phyloP scores from a whole-genome alignment of 2,888 invertebrate species.

The Dolichomitus sp. region DNA sequence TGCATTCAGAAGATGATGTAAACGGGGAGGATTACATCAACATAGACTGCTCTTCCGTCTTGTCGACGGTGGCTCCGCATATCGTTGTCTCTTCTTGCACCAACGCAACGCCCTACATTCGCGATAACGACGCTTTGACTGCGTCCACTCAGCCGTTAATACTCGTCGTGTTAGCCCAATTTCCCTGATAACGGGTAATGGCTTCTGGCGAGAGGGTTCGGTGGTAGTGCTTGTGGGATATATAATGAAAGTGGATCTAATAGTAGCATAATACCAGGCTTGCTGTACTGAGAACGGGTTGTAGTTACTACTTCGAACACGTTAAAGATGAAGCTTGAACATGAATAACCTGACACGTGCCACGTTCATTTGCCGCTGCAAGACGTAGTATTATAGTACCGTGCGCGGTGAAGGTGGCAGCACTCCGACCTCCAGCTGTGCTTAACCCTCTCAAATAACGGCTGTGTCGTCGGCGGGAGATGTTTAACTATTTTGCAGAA shows the following conservation, averaged over 20 bases:
- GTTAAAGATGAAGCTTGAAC: constrained; percentile 19
- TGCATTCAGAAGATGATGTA: neutral
- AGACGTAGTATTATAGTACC: constrained; percentile 43
- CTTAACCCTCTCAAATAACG: constrained; percentile 69
- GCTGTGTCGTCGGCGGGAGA: constrained; percentile 65
- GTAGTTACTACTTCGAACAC: constrained; percentile 35
- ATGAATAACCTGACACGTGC: constrained; percentile 31
- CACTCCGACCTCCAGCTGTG: constrained; percentile 31
- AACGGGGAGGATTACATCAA: neutral
- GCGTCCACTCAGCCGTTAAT: constrained; percentile 65
- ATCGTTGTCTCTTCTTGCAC: neutral
- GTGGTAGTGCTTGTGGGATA: constrained; percentile 29
- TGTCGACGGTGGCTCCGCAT: constrained; percentile 4
- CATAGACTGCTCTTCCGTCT: neutral
- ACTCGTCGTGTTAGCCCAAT: constrained; percentile 70
- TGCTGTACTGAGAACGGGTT: constrained; percentile 34
- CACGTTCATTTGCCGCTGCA: constrained; percentile 17
- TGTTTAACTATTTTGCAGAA: constrained; percentile 67
- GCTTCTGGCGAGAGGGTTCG: constrained; percentile 57
- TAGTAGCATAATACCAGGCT: constrained; percentile 49
- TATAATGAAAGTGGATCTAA: constrained; percentile 65
- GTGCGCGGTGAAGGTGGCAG: constrained; percentile 28
- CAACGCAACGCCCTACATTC: constrained; percentile 13
- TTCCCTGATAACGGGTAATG: constrained; percentile 74
- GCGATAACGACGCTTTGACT: constrained; percentile 66